Evolutionary conservation across 2,888 invertebrate species (phyloP).

Genomic region (Argyresthia albistria): DNA sequence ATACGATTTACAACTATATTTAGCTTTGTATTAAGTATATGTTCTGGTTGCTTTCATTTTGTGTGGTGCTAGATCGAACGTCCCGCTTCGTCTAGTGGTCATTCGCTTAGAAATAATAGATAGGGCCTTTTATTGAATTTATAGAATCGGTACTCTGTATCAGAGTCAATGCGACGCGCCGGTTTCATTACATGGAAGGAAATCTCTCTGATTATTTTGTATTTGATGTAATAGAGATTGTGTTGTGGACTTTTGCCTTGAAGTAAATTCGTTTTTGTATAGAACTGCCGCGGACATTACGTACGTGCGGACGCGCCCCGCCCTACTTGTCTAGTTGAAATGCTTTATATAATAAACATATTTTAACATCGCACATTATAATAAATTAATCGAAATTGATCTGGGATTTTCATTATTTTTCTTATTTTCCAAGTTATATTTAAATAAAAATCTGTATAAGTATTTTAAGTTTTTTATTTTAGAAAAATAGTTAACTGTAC

Average conservation of each 20-base stretch:
- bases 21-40: background rate
- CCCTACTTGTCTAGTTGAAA: conserved; percentile 42
- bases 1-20: conserved; percentile 2
- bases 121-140: conserved; percentile 15
- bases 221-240: conserved; percentile 36
- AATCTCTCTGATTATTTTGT: conserved; percentile 40
- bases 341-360: conserved; percentile 68
- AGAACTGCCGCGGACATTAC: conserved; percentile 32
- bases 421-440: background rate
- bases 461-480: background rate
- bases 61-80: background rate
- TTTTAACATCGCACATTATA: conserved; percentile 73
- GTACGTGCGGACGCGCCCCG: conserved; percentile 28
- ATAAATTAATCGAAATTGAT: conserved; percentile 70
- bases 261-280: conserved; percentile 44
- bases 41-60: conserved; percentile 1
- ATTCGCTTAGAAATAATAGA: background rate
- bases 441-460: background rate
- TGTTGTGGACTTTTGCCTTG: conserved; percentile 34
- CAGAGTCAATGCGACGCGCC: conserved; percentile 46
- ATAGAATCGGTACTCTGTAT: conserved; percentile 65
- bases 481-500: background rate
- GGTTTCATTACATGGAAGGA: conserved; percentile 37
- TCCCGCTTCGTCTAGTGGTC: too few species aligned
- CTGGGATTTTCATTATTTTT: conserved; percentile 4